Percentiles rank a stretch among this genome's conserved stretches.
phyloP scores from a whole-genome alignment of 2,113 vertebrate species.

The Antennarius striatus region DNA sequence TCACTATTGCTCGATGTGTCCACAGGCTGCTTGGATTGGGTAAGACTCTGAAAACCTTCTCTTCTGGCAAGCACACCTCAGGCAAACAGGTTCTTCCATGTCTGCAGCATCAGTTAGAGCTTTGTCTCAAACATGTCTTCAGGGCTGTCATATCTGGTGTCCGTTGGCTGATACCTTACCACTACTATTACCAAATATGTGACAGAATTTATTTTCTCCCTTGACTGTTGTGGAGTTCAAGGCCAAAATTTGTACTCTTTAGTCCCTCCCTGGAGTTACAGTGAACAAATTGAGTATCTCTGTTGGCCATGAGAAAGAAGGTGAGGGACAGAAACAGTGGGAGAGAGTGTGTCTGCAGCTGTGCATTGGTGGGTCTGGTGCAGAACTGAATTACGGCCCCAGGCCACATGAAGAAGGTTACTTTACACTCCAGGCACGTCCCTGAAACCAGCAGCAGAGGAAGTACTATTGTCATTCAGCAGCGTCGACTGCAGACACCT shows the following conservation, averaged over 20 bases:
- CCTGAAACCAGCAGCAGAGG: slow-evolving; percentile 75
- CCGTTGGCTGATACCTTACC: slow-evolving; percentile 8
- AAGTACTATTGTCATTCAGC: slow-evolving; percentile 79
- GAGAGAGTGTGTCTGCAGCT: slow-evolving; percentile 64
- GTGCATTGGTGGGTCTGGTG: slow-evolving; percentile 71
- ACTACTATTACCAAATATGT: slow-evolving; percentile 15
- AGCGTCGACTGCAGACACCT: slow-evolving; percentile 69
- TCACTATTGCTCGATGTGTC: not conserved
- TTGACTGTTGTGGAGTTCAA: slow-evolving; percentile 32
- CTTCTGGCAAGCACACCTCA: slow-evolving; percentile 25
- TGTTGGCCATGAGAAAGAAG: slow-evolving; percentile 44
- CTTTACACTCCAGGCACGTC: slow-evolving; percentile 79
- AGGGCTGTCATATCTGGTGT: slow-evolving; percentile 23
- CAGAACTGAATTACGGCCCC: slow-evolving; percentile 76
- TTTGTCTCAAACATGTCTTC: slow-evolving; percentile 32
- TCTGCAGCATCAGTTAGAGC: slow-evolving; percentile 33
- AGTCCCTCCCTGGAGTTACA: slow-evolving; percentile 44
- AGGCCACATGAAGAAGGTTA: slow-evolving; percentile 73
- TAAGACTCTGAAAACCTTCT: slow-evolving; percentile 30
- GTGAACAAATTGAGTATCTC: slow-evolving; percentile 55
- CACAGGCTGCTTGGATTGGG: slow-evolving; percentile 10
- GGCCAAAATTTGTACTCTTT: slow-evolving; percentile 47
- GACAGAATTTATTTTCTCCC: not conserved
- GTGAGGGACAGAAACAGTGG: slow-evolving; percentile 19
- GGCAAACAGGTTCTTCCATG: slow-evolving; percentile 28